Evolutionary conservation across 2,797 vertebrate genomes (phyloP), one percentile per base, ranked within the genome.

Genomic region (Staurois parvus): DNA sequence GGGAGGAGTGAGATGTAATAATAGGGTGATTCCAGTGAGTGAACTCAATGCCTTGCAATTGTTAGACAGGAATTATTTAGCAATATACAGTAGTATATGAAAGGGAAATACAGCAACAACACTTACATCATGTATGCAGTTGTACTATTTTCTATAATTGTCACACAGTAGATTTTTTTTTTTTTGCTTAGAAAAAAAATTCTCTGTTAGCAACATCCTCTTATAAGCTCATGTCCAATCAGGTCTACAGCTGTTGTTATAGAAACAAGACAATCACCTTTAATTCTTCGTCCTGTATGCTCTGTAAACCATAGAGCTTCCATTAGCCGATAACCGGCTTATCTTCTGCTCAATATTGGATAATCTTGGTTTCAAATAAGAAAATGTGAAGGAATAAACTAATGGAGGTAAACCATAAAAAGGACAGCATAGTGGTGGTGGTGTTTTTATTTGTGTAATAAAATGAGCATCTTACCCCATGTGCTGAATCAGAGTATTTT

Each of bases 211-310:
- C 11, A 62, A 28, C 32, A 59, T 72, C 59, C 52, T 52, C 79
- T 72, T 73, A 40, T 81, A 72, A n/a, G 76, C 17, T 62, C 26
- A 40, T 42, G 69, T 81, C 79, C 79, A 72, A 37, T 37, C 32
- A 72, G n/a, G 79, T 72, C 24, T 30, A 62, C 42, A 48, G 28
- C 24, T 28, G 79, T 81, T 73, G 79, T 81, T 81, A 81, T 81
- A 72, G 79, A 81, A 81, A 81, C 79, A 72, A 81, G 79, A 81
- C 45, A 34, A 42, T 52, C 68, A 73, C 69, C 45, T 40, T 34
- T 40, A 40, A 52, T 72, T 10, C 48, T 17, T 26, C 30, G 9
- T 32, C 42, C 67, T 26, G 26, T n/a, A 81, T 72, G 56, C 30
- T 26, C n/a, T 10, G 6, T 66, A 52, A 52, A 64, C 56, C 28